phyloP scores from a whole-genome alignment of 2,113 vertebrate genomes.

The Xyliphius kryptos region DNA sequence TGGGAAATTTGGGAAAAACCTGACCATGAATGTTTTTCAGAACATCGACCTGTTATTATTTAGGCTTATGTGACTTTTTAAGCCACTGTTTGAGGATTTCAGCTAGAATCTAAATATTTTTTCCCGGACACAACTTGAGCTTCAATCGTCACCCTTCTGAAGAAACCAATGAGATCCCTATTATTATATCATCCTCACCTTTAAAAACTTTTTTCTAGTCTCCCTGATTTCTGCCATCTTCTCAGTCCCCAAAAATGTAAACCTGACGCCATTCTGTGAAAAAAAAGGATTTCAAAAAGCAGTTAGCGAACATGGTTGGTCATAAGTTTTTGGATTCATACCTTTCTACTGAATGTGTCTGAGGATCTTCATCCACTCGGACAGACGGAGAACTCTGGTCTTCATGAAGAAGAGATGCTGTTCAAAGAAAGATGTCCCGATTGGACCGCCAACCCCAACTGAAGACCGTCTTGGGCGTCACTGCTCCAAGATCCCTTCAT shows the following conservation, averaged over 20 bases:
- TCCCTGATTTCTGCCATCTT: neutral
- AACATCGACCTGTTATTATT: no score
- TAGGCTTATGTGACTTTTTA: no score
- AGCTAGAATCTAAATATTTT: no score
- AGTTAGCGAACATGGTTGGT: neutral
- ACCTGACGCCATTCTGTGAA: conserved; percentile 4
- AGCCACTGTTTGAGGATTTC: no score
- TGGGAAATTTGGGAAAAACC: no score
- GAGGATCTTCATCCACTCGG: conserved; percentile 22
- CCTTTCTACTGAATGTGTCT: conserved; percentile 4
- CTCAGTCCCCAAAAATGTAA: neutral
- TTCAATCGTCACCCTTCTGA: no score
- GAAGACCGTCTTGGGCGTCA: conserved; percentile 61
- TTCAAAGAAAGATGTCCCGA: conserved; percentile 41
- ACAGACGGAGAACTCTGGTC: neutral
- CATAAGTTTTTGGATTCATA: conserved; percentile 6
- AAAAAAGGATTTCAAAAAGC: conserved; percentile 24
- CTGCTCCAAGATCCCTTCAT: conserved; percentile 60
- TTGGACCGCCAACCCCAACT: conserved; percentile 57
- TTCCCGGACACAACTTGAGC: no score
- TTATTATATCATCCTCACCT: no score
- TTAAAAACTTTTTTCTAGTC: neutral
- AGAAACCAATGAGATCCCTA: no score
- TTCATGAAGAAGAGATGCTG: neutral
- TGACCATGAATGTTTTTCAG: no score